Evolutionary conservation across 2,888 invertebrate genomes (phyloP).

Genomic region (Oscheius myriophilus): DNA sequence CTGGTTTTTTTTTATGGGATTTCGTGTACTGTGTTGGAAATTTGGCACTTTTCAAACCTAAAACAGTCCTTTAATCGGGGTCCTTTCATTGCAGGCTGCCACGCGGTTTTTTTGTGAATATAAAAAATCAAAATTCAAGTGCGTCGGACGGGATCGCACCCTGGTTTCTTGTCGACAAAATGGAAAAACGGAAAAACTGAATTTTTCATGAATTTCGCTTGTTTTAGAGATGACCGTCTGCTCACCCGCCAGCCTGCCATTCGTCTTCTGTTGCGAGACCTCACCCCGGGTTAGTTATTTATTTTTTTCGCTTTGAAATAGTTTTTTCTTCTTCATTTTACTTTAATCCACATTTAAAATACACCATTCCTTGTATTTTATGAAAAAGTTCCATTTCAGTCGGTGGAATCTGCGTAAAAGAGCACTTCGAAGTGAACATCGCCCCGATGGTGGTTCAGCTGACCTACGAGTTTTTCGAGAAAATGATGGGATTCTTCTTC

Average conservation of each 20-base stretch:
- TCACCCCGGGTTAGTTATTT: slow-evolving; percentile 73
- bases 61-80: too few relatives aligned
- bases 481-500: slow-evolving; percentile 79
- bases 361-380: too few relatives aligned
- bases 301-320: neutral
- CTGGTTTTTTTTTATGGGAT: too few relatives aligned
- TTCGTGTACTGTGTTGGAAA: too few relatives aligned
- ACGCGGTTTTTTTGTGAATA: too few relatives aligned
- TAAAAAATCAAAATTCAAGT: too few relatives aligned
- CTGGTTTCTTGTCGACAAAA: too few relatives aligned
- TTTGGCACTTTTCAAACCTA: too few relatives aligned
- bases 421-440: slow-evolving; percentile 85
- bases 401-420: slow-evolving; percentile 98
- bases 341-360: neutral
- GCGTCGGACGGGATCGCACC: too few relatives aligned
- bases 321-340: neutral
- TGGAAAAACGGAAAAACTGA: too few relatives aligned
- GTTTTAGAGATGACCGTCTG: slow-evolving; percentile 28
- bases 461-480: slow-evolving; percentile 80
- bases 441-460: slow-evolving; percentile 75
- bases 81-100: too few relatives aligned
- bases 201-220: neutral
- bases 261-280: slow-evolving; percentile 92
- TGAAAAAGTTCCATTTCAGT: slow-evolving; percentile 78
- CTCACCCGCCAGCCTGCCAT: slow-evolving; percentile 85